Percentiles rank a stretch among this genome's conserved stretches.
phyloP scores from a whole-genome alignment of 2,888 invertebrate species.

The Pemphredon lugubris region DNA sequence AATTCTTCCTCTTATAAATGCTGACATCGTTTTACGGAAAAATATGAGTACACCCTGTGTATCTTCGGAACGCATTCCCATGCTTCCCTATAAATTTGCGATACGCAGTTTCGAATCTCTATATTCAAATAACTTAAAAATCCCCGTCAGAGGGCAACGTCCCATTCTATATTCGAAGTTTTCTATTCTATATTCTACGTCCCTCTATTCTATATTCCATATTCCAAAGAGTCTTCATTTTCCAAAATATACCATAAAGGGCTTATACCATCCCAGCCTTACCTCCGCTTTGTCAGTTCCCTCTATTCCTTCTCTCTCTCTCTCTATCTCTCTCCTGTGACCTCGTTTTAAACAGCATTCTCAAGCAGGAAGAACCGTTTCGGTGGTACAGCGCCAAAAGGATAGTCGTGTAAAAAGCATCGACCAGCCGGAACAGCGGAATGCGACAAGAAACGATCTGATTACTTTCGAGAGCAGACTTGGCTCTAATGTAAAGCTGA shows the following conservation, averaged over 20 bases:
- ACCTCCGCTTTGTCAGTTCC: neutral
- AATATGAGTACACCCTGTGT: too few relatives aligned
- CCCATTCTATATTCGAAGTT: conserved; percentile 19
- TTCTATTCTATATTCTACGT: conserved; percentile 3
- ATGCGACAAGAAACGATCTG: conserved; percentile 47
- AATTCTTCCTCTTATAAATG: too few relatives aligned
- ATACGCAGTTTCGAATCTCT: too few relatives aligned
- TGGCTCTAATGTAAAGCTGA: conserved; percentile 19
- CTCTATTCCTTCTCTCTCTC: neutral
- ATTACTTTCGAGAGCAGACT: conserved; percentile 39
- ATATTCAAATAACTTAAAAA: conserved; percentile 1
- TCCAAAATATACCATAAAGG: conserved; percentile 16
- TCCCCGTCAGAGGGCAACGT: neutral
- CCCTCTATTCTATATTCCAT: conserved; percentile 7
- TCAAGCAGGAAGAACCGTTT: conserved; percentile 27
- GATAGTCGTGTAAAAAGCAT: conserved; percentile 38
- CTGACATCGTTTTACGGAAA: too few relatives aligned
- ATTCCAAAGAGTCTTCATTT: conserved; percentile 26
- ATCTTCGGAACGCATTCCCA: too few relatives aligned
- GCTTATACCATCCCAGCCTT: neutral
- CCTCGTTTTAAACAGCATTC: conserved; percentile 18
- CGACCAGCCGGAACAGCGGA: conserved; percentile 8
- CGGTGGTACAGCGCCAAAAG: conserved; percentile 39
- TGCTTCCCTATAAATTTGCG: too few relatives aligned
- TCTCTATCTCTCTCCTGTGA: conserved; percentile 15